Base-by-base conservation (phyloP, 2,113 vertebrate species). In the Polypterus bichir region DNA sequence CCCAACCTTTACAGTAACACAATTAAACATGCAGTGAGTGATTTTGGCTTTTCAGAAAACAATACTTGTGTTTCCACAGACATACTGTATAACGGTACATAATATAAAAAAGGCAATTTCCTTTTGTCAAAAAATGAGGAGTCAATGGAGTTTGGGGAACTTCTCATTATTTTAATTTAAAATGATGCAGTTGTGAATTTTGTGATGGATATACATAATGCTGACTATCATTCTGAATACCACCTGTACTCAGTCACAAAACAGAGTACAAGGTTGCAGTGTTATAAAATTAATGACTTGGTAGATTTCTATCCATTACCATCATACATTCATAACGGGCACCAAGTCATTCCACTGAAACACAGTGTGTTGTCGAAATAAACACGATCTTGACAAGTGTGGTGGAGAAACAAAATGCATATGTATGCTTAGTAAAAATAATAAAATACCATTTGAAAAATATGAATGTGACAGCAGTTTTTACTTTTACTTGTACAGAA, bases 141-240 rank as follows among this genome's bases (percentile, higher is more conserved):
- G 62, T 64, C 4, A 4, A 61, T 70, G 27, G 67, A 70, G 7
- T 73, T 71, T 70, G 71, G 71, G 6, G 64, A 75, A 67, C 64
- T 72, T 59, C 49, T 73, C 2, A 47, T 73, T 11, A 70, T 68
- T 58, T 67, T 72, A 55, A 69, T 76, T 66, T 3, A 70, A 52
- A 64, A 65, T 27, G 27, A 27, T 27, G 27, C 27, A 1, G 27
- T 27, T 1, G 27, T 27, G 27, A 27, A 27, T 27, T 27, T 27
- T 27, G 27, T 27, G 27, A 27, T 27, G 27, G 27, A 27, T 27
- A 27, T 27, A 27, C 27, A 27, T 27, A 27, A 27, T 27, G 27
- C 27, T 27, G 27, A 27, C 27, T 27, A 54, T 52, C 62, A 56
- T 64, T 57, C 59, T 54, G 63, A 73, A 59, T 72, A 68, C 46